Base-by-base conservation (phyloP, 2,888 invertebrate genomes). In the Xestobium rufovillosum region DNA sequence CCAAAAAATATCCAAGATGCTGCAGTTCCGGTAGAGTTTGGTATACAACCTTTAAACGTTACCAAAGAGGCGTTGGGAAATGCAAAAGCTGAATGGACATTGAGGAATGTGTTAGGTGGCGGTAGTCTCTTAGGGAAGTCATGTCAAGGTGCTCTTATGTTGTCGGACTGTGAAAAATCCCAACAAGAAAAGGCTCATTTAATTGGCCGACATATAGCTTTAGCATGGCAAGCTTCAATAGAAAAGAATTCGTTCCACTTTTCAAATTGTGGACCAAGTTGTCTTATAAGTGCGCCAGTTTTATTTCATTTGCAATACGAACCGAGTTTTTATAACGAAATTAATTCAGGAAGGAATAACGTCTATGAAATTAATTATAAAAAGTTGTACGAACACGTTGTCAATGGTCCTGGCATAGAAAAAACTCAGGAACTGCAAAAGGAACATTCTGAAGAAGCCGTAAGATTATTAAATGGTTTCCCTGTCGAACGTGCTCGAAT, bases 121-220 rank as follows among this genome's bases (percentile, higher is more conserved):
- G 90, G 84, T n/a, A 72, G 71, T 51, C 60, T 78, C 23, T 61
- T 81, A 36, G 86, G 85, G 37, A 89, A 89, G 65, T 83, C 88
- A 48, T 94, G 92, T 53, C 81, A 85, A 50, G 83, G 84, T 1
- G 78, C 89, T 0, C 66, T 92, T 34, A 80, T 83, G 61, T 69
- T 95, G 39, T 90, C 88, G 1, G 83, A 83, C 1, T 89, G 88
- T 57, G 70, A 73, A 11, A 70, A 76, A 12, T 71, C 76, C 13
- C 63, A 84, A 45, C 89, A 91, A 61, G 73, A 78, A 17, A 69
- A 80, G 59, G 92, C 85, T 0, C 88, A 84, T 60, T 71, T 81
- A 14, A 89, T 92, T 70, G 94, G 91, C 4, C 83, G 85, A 56
- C 85, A 90, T 68, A 69, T 92, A 39, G 89, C 88, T 0, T 68